These are phyloP conservation scores for Drosophila pseudotalamancana DNA, from an alignment of 2,888 invertebrate genomes.

Conservation along the genomic window DNA sequence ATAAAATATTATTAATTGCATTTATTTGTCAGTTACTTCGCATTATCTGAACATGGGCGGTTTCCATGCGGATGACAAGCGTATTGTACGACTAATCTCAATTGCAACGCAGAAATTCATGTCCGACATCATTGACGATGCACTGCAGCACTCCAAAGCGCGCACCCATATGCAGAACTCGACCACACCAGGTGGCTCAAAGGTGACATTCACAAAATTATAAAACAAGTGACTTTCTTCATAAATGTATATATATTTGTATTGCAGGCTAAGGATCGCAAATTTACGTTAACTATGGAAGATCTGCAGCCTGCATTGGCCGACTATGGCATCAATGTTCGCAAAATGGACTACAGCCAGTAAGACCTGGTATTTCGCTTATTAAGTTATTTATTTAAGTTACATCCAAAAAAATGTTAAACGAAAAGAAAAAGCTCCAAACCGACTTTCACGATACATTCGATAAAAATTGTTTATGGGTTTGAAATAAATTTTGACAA, in stretches of 20 bases:
- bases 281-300: conserved; percentile 97
- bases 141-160: conserved; percentile 98
- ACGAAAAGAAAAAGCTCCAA: not conserved
- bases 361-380: not conserved
- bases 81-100: conserved; percentile 95
- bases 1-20: conserved; percentile 84
- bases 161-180: conserved; percentile 85
- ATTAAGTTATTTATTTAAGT: not conserved
- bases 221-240: too few species aligned
- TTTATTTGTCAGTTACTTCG: conserved; percentile 43
- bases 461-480: not conserved
- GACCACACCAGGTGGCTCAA: conserved; percentile 52
- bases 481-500: not conserved
- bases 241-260: not conserved
- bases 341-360: conserved; percentile 86
- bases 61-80: conserved; percentile 96
- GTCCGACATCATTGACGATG: conserved; percentile 98
- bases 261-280: conserved; percentile 87
- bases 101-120: conserved; percentile 98
- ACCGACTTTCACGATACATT: not conserved
- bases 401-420: not conserved
- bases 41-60: conserved; percentile 86
- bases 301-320: conserved; percentile 96
- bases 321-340: conserved; percentile 97
- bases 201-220: conserved; percentile 17